Evolutionary conservation across 2,113 vertebrate species (phyloP).

Genomic region (Capra hircus): DNA sequence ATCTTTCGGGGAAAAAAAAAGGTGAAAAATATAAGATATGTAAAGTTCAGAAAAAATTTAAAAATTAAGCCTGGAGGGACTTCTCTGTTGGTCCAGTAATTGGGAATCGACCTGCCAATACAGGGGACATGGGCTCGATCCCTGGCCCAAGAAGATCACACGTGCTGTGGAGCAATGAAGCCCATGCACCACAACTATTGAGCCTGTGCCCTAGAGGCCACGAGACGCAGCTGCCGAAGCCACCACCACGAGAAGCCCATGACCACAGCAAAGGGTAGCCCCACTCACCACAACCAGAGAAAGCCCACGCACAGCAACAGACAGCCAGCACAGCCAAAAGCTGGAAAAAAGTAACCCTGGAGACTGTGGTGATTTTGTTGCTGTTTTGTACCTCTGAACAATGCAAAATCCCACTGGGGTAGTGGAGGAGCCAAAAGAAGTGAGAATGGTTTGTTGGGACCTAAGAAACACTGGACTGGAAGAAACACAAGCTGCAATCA

Average conservation of each 20-base stretch:
- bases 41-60: not conserved
- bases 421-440: too few species aligned
- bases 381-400: not conserved
- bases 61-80: not conserved
- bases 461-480: too few species aligned
- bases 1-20: not conserved
- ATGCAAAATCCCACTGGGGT: too few species aligned
- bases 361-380: not conserved
- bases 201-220: not conserved
- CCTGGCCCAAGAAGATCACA: not conserved
- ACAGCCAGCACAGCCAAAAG: not conserved
- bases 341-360: not conserved
- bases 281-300: not conserved
- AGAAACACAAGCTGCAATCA: too few species aligned
- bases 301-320: not conserved
- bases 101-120: not conserved
- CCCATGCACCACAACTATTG: not conserved
- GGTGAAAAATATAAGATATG: not conserved
- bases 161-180: not conserved
- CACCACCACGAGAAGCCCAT: not conserved
- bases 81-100: not conserved
- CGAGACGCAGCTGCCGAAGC: rapidly evolving
- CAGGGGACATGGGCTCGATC: not conserved
- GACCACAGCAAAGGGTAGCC: not conserved
- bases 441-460: not conserved